Percentiles rank a stretch among this genome's conserved stretches.
Evolutionary conservation across 2,888 invertebrate genomes (phyloP).

Genomic region (Netelia virgata): DNA sequence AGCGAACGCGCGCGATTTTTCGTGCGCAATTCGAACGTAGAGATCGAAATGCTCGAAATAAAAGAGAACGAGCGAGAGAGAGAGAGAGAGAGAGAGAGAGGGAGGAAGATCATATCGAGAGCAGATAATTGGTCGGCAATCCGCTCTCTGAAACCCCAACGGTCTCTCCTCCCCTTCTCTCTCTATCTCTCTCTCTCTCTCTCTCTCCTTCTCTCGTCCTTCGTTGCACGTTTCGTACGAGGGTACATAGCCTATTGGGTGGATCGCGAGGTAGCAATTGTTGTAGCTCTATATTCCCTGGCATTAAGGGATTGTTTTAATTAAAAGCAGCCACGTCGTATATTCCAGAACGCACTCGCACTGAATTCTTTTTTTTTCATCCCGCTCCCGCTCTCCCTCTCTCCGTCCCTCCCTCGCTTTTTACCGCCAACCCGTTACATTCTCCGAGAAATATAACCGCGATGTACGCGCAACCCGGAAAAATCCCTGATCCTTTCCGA

Average conservation of each 20-base stretch:
- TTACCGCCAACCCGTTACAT: constrained; percentile 9
- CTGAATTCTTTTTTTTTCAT: constrained; percentile 49
- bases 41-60: constrained; percentile 51
- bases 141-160: constrained; percentile 76
- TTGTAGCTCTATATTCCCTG: constrained; percentile 51
- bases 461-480: background rate
- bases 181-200: constrained; percentile 38
- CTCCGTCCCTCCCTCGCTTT: background rate
- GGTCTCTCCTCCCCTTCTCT: constrained; percentile 28
- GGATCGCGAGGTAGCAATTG: background rate
- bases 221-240: constrained; percentile 38
- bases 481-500: constrained; percentile 53
- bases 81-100: constrained; percentile 53
- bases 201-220: constrained; percentile 19
- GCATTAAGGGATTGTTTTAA: constrained; percentile 79
- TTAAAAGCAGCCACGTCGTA: constrained; percentile 75
- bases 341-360: constrained; percentile 20
- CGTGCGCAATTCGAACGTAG: constrained; percentile 30
- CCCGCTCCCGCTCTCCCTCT: background rate
- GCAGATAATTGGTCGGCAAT: constrained; percentile 83
- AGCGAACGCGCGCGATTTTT: constrained; percentile 27
- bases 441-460: background rate
- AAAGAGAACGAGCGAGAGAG: constrained; percentile 27
- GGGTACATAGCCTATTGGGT: constrained; percentile 41
- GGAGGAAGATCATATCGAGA: constrained; percentile 82